Percentiles rank a stretch among this genome's conserved stretches.
phyloP scores from a whole-genome alignment of 2,797 vertebrate genomes.

The Lophura swinhoii region DNA sequence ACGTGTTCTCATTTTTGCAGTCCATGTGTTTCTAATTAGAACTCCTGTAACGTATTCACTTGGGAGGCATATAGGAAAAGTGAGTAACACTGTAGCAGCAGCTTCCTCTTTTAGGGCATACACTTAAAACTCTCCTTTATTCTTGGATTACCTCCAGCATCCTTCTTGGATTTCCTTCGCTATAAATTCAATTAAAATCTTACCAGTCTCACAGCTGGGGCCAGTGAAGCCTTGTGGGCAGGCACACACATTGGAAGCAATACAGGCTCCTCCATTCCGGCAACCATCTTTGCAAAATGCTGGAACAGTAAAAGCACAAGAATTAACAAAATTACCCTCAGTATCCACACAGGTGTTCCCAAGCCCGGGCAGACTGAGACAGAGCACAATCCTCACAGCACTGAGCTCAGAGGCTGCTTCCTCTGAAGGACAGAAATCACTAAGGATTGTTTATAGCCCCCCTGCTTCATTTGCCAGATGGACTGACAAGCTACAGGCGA shows the following conservation, averaged over 20 bases:
- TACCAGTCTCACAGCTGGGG: constrained; percentile 93
- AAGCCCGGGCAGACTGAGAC: not conserved
- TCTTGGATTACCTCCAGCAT: constrained; percentile 47
- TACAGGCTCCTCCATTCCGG: constrained; percentile 93
- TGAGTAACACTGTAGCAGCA: constrained; percentile 8
- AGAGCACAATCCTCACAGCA: rapidly evolving
- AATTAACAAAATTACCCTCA: not conserved
- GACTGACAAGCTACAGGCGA: constrained; percentile 38
- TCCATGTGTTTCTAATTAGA: constrained; percentile 35
- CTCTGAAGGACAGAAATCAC: constrained; percentile 12
- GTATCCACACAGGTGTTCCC: not conserved
- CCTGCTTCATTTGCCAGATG: constrained; percentile 41
- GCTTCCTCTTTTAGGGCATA: constrained; percentile 1
- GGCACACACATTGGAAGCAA: constrained; percentile 92
- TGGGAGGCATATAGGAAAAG: not conserved
- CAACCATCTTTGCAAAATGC: constrained; percentile 96
- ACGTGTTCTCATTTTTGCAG: constrained; percentile 36
- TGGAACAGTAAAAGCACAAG: constrained; percentile 74
- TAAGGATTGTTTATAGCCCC: constrained; percentile 5
- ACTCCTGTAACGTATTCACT: constrained; percentile 6
- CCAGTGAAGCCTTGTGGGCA: constrained; percentile 97
- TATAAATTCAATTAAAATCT: constrained; percentile 60
- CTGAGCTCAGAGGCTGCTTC: not conserved
- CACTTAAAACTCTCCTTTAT: constrained; percentile 39
- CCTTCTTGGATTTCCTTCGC: constrained; percentile 27